Evolutionary conservation across 1,140 invertebrate genomes (phyloP).

Genomic region (Gonatopus flavifemur): DNA sequence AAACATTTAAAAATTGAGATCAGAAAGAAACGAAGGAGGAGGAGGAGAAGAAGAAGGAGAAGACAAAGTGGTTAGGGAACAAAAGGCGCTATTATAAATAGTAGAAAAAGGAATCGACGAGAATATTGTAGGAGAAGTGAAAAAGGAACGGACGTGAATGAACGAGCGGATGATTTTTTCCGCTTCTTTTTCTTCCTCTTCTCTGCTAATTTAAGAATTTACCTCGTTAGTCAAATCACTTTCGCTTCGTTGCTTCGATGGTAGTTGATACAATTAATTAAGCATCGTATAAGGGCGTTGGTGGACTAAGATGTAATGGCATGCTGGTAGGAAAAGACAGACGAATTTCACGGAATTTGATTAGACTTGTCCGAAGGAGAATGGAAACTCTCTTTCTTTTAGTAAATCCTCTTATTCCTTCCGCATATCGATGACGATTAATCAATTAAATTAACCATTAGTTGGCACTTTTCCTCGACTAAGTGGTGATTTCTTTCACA

Average conservation of each 20-base stretch:
- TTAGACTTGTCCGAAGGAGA: slow-evolving; percentile 33
- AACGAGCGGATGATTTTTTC: slow-evolving; percentile 2
- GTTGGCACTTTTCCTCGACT: too few species aligned
- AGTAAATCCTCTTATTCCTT: slow-evolving; percentile 40
- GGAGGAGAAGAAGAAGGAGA: neutral
- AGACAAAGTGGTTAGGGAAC: neutral
- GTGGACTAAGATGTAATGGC: too few species aligned
- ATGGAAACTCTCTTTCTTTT: slow-evolving; percentile 19
- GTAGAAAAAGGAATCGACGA: slow-evolving; percentile 5
- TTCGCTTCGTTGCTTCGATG: slow-evolving; percentile 41
- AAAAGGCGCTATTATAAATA: too few species aligned
- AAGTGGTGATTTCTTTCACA: too few species aligned
- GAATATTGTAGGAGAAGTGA: neutral
- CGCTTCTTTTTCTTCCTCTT: neutral
- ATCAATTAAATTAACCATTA: too few species aligned
- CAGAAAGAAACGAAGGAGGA: neutral
- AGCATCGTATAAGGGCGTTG: too few species aligned
- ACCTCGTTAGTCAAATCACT: slow-evolving; percentile 55
- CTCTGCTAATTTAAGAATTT: slow-evolving; percentile 55
- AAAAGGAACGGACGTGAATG: slow-evolving; percentile 14
- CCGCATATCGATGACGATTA: slow-evolving; percentile 54
- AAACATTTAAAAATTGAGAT: too few species aligned
- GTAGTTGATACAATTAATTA: slow-evolving; percentile 57
- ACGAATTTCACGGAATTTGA: slow-evolving; percentile 39
- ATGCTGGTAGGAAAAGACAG: slow-evolving; percentile 24